These are phyloP conservation scores for Globodera ellingtonae DNA, from an alignment of 1,140 invertebrate species.

Conservation along the genomic window DNA sequence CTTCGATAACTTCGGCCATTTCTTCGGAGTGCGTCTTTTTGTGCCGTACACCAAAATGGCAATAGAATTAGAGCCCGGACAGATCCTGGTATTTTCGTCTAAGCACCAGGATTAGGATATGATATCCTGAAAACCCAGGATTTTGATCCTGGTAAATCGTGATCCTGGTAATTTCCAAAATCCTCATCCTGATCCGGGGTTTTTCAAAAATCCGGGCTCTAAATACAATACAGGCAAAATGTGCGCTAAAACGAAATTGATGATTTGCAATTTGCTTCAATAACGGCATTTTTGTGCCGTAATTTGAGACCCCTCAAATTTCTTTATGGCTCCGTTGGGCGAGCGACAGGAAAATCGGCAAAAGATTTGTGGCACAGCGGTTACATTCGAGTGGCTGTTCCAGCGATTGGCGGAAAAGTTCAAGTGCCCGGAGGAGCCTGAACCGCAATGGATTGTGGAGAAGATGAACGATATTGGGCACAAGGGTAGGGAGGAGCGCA, in stretches of 20 bases:
- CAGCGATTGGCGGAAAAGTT: constrained; percentile 57
- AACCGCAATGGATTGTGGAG: constrained; percentile 62
- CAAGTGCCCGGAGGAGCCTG: constrained; percentile 46
- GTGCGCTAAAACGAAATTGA: too few species aligned
- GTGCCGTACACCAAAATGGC: neutral
- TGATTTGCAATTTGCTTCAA: too few species aligned
- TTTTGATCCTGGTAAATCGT: too few species aligned
- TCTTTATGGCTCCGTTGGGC: neutral
- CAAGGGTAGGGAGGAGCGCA: constrained; percentile 42
- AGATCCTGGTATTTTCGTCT: too few species aligned
- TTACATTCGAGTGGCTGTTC: constrained; percentile 58
- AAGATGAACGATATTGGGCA: constrained; percentile 50
- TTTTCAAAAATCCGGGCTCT: too few species aligned
- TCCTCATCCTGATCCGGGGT: too few species aligned
- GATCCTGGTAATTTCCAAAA: too few species aligned
- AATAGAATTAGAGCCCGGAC: neutral
- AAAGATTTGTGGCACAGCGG: constrained; percentile 54
- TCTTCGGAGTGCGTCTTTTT: constrained; percentile 20
- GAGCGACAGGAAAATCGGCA: constrained; percentile 16
- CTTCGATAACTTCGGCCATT: constrained; percentile 24
- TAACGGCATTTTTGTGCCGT: neutral
- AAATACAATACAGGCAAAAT: too few species aligned
- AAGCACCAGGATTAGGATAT: too few species aligned
- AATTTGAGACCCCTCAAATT: neutral
- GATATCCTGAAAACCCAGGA: too few species aligned